These are phyloP conservation scores for Latrodectus hesperus DNA, from an alignment of 2,888 invertebrate species.

Conservation along the genomic window DNA sequence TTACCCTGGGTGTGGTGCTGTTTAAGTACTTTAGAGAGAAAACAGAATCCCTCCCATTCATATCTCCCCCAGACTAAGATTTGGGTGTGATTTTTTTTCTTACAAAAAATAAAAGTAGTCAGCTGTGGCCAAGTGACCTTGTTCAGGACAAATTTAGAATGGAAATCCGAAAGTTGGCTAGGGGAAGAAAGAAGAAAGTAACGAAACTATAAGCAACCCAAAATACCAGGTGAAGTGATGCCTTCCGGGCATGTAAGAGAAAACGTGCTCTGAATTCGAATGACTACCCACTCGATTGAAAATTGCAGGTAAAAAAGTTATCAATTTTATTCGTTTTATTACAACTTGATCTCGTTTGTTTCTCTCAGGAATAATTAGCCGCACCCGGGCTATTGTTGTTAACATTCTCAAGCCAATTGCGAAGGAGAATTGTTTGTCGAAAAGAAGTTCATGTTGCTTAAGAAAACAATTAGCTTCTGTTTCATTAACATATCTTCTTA, in stretches of 20 bases:
- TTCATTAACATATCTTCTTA: too few species aligned
- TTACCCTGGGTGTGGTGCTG: constrained; percentile 22
- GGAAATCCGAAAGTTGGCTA: constrained; percentile 16
- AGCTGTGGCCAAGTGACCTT: constrained; percentile 29
- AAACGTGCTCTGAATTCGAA: constrained; percentile 27
- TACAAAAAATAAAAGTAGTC: not conserved
- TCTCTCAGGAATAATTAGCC: constrained; percentile 34
- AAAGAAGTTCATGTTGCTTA: not conserved
- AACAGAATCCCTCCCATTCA: too few species aligned
- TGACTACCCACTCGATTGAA: constrained; percentile 9
- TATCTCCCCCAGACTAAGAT: not conserved
- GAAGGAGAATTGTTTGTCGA: constrained; percentile 11
- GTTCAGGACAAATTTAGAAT: constrained; percentile 39
- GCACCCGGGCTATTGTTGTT: constrained; percentile 19
- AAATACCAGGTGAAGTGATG: constrained; percentile 29
- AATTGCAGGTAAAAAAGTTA: not conserved
- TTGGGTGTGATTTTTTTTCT: constrained; percentile 13
- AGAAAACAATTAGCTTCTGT: not conserved
- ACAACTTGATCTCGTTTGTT: constrained; percentile 34
- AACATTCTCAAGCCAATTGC: not conserved
- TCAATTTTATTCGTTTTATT: not conserved
- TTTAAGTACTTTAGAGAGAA: too few species aligned
- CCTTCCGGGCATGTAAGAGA: not conserved
- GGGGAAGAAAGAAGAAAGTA: constrained; percentile 1
- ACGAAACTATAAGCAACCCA: constrained; percentile 6